Base-by-base conservation (phyloP, 2,888 invertebrate genomes). In the Nasonia oneida region DNA sequence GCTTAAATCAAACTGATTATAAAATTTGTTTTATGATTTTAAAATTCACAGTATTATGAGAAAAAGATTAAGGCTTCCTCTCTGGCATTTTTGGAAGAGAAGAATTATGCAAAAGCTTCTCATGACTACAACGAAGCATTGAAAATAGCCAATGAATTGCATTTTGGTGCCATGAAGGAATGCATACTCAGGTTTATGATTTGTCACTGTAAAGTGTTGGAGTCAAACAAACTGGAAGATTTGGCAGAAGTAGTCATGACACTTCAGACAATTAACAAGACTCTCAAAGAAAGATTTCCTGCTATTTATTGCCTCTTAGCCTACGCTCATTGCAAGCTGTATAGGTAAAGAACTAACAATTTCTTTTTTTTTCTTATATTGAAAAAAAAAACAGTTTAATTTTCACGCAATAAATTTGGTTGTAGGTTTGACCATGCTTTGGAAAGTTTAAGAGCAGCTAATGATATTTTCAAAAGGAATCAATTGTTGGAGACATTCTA, bases 371-470 rank as follows among this genome's bases (percentile, higher is more conserved):
- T 29, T 29, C 29, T 29, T 29, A 29, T 5, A 73, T 42, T 23
- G 10, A n/a, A 18, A 39, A 12, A n/a, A n/a, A n/a, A 18, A 39
- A 12, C 18, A 2, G 53, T 37, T 64, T 29, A 70, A 73, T 29
- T 79, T 74, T 57, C 2, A 76, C 53, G 10, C 23, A 53, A 15
- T 47, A 18, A 37, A n/a, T 71, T 29, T 57, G 42, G 75, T 86
- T 84, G 47, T 73, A 91, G 91, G 61, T 91, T 91, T 83, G 84
- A 88, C n/a, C 64, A 87, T 67, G 91, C 90, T 2, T 39, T 87
- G 39, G 77, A 88, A 64, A 53, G 80, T 3, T 57, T 90, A 4
- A 86, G 87, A 6, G 78, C 89, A 73, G 90, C 89, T 14, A 81
- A 90, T 29, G 29, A 84, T 0, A 42, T 89, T 29, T 84, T 90